Evolutionary conservation across 2,113 vertebrate genomes (phyloP).

Genomic region (Syngnathoides biaculeatus): DNA sequence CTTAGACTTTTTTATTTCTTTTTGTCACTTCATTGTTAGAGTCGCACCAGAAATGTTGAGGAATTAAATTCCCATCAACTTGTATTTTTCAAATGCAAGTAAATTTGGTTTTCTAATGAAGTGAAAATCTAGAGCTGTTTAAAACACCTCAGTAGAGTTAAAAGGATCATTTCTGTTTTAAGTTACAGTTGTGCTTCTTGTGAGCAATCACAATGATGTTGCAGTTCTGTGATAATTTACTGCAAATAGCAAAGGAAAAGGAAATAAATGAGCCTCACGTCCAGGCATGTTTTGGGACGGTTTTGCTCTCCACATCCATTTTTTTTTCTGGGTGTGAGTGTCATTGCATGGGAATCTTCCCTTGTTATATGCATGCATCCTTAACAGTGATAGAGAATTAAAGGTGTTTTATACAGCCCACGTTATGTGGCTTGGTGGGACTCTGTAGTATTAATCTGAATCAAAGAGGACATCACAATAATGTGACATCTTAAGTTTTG

Average conservation of each 20-base stretch:
- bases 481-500: conserved; percentile 62
- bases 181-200: conserved; percentile 37
- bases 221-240: conserved; percentile 52
- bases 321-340: conserved; percentile 17
- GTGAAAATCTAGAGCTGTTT: not conserved
- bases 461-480: conserved; percentile 72
- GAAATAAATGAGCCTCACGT: conserved; percentile 63
- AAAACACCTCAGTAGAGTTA: not conserved
- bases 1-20: conserved; percentile 38
- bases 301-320: conserved; percentile 33
- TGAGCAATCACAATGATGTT: conserved; percentile 49
- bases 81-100: conserved; percentile 1
- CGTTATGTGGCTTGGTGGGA: conserved; percentile 70
- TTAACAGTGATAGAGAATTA: conserved; percentile 75
- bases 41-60: conserved; percentile 7
- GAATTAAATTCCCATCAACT: conserved; percentile 20
- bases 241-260: conserved; percentile 48
- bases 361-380: conserved; percentile 43
- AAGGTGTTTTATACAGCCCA: conserved; percentile 60
- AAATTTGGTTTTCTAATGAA: not conserved
- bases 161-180: conserved; percentile 20
- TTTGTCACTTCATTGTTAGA: conserved; percentile 18
- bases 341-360: conserved; percentile 50
- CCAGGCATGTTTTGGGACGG: conserved; percentile 57
- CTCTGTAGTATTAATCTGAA: conserved; percentile 63